Base-by-base conservation (phyloP, 1,140 invertebrate genomes). In the Drosophila auraria region DNA sequence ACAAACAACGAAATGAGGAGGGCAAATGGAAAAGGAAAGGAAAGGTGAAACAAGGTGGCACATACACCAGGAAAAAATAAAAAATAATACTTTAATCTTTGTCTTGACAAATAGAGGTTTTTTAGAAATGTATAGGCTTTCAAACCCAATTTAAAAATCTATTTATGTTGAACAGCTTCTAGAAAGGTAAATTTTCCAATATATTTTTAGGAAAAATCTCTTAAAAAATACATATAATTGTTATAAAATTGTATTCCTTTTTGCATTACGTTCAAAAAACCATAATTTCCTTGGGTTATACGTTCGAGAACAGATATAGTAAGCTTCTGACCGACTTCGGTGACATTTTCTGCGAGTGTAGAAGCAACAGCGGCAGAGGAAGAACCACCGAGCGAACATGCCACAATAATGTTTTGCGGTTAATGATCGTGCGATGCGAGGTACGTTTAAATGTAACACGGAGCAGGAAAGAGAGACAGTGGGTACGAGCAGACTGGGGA, bases 371-470 rank as follows among this genome's bases (percentile, higher is more conserved):
- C 50, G 33, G 30, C 42, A 45, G 38, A 63, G 56, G 38, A 57
- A 53, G 62, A 66, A 64, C 54, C 44, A 73, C 62, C 57, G 36
- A 78, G 72, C 73, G 25, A 87, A 89, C 84, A 87, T 86, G 83
- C 83, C 82, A 84, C 84, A 79, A 76, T 77, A 90, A 90, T 90
- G 84, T 89, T 89, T 82, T 86, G 84, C 84, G 84, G 84, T 89
- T 89, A 89, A 89, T 89, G 84, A 89, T 89, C 84, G 84, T 89
- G 75, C 74, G 70, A 81, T 69, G 66, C 63, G 70, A 72, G 61
- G 44, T 72, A 61, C 76, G 59, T 79, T 70, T 79, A 72, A 84
- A 80, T 81, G 82, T 84, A 84, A 80, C 82, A 83, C 49, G 54
- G 40, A 77, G 47, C 78, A 49, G 45, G 38, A 70, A 23, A 54